Conservation (phyloP, 2,888 invertebrate species). For the Heliconius cydno region DNA sequence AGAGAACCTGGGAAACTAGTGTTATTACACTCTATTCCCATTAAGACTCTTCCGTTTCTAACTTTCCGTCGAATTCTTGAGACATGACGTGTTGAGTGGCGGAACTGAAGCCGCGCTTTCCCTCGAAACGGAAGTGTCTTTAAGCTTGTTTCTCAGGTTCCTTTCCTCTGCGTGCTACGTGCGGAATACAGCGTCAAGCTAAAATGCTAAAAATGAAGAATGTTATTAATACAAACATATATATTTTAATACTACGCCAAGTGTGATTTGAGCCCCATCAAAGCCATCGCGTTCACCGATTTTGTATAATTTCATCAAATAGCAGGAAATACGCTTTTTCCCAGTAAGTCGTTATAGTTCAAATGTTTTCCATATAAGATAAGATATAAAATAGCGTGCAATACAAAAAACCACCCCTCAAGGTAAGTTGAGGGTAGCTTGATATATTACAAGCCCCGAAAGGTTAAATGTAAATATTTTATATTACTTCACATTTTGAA, state of each 20-base stretch:
- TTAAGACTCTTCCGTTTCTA: no score
- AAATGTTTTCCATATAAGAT: constrained; percentile 4
- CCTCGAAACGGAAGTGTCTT: no score
- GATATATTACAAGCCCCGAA: constrained; percentile 19
- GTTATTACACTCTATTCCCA: no score
- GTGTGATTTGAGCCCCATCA: neutral
- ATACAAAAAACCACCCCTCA: constrained; percentile 14
- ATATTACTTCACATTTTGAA: constrained; percentile 12
- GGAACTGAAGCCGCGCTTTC: no score
- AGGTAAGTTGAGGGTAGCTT: constrained; percentile 11
- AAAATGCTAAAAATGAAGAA: no score
- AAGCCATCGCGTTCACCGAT: neutral
- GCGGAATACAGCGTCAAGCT: no score
- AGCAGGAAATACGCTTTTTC: constrained; percentile 16
- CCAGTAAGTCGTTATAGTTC: neutral
- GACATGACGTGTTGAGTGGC: no score
- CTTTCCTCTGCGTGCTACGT: no score
- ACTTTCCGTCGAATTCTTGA: no score
- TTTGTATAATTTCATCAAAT: constrained; percentile 2
- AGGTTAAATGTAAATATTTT: constrained; percentile 20
- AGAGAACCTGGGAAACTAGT: no score
- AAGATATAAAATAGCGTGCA: constrained; percentile 28
- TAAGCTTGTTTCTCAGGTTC: no score
- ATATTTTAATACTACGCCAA: neutral
- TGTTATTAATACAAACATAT: neutral